A percentile compares a stretch with the other conserved stretches of the same genome.
These are phyloP conservation scores for Ophion ellenae DNA, from an alignment of 2,888 invertebrate genomes.

Conservation along the genomic window DNA sequence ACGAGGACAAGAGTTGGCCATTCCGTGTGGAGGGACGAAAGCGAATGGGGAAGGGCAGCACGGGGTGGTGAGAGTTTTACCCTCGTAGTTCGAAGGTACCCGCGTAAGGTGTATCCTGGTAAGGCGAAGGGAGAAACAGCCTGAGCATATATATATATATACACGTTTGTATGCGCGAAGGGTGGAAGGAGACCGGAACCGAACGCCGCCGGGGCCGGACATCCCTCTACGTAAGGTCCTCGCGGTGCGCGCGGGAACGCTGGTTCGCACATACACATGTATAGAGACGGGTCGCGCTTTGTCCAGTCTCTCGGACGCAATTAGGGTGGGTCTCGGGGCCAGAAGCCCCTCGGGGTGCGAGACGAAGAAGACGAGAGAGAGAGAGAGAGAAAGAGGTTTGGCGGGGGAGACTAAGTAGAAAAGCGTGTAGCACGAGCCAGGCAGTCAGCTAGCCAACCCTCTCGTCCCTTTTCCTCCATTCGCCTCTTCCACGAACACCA, in stretches of 20 bases:
- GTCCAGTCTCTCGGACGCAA: slow-evolving; percentile 84
- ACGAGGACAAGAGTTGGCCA: slow-evolving; percentile 28
- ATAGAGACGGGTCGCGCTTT: slow-evolving; percentile 79
- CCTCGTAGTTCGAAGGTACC: slow-evolving; percentile 46
- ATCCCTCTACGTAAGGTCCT: slow-evolving; percentile 75
- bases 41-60: not conserved
- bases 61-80: slow-evolving; percentile 41
- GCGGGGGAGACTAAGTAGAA: slow-evolving; percentile 79
- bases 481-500: slow-evolving; percentile 42
- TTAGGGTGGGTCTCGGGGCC: slow-evolving; percentile 82
- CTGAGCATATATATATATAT: slow-evolving; percentile 49
- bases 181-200: slow-evolving; percentile 75
- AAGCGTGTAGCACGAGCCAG: slow-evolving; percentile 80
- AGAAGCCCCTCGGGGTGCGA: slow-evolving; percentile 74
- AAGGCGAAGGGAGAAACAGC: slow-evolving; percentile 62
- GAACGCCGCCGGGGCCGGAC: slow-evolving; percentile 80
- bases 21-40: slow-evolving; percentile 25
- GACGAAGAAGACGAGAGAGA: slow-evolving; percentile 72
- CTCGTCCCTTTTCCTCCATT: slow-evolving; percentile 29
- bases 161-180: slow-evolving; percentile 8
- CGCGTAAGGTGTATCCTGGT: slow-evolving; percentile 47
- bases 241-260: slow-evolving; percentile 1
- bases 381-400: not conserved
- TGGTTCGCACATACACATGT: slow-evolving; percentile 56
- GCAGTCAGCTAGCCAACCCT: slow-evolving; percentile 68